Percentiles rank a stretch among this genome's conserved stretches.
phyloP scores from a whole-genome alignment of 2,797 vertebrate species.

The Philypnodon macrostomus region DNA sequence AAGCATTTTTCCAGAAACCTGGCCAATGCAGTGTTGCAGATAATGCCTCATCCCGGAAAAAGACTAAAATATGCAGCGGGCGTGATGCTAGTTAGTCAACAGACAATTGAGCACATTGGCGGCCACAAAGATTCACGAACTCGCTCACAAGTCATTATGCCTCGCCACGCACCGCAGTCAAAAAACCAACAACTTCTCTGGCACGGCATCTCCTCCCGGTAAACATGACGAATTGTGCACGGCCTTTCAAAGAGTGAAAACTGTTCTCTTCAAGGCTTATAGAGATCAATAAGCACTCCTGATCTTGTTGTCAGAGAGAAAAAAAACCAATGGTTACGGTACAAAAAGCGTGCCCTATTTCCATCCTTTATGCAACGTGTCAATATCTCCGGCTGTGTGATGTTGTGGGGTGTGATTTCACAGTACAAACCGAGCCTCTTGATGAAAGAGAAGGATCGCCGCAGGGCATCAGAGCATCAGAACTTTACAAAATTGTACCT shows the following conservation, averaged over 20 bases:
- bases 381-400: constrained; percentile 36
- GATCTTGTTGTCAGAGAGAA: constrained; percentile 14
- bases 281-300: constrained; percentile 21
- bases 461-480: constrained; percentile 46
- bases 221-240: constrained; percentile 22
- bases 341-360: constrained; percentile 11
- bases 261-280: constrained; percentile 13
- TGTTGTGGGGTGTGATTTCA: constrained; percentile 40
- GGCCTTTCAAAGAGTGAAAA: constrained; percentile 15
- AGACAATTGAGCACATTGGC: constrained; percentile 37
- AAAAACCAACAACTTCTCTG: constrained; percentile 32
- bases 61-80: constrained; percentile 34
- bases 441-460: constrained; percentile 50
- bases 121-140: constrained; percentile 35
- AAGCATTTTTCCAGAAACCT: constrained; percentile 15
- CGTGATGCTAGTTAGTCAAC: constrained; percentile 44
- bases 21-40: too few relatives aligned
- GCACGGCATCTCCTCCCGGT: constrained; percentile 14
- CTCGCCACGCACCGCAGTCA: constrained; percentile 10
- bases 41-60: constrained; percentile 58
- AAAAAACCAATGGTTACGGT: constrained; percentile 1
- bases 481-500: constrained; percentile 46
- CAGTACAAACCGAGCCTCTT: constrained; percentile 29
- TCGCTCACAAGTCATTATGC: constrained; percentile 39
- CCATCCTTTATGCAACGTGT: constrained; percentile 29